Conservation (phyloP, 2,797 vertebrate species). For the Glossophaga mutica region DNA sequence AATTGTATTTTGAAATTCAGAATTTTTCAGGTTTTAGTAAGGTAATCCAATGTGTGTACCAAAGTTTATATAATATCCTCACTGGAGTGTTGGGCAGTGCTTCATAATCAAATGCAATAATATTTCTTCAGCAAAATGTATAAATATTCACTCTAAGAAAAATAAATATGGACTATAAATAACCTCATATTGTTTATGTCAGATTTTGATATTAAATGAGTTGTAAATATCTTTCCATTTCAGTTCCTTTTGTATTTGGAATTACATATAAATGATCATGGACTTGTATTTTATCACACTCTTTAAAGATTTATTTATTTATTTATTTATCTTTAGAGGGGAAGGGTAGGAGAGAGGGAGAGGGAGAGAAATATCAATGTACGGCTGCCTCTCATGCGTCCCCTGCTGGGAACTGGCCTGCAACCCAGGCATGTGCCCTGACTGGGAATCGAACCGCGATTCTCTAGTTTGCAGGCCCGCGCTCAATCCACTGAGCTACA, state of each 20-base stretch:
- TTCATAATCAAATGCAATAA: conserved; percentile 20
- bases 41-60: not conserved
- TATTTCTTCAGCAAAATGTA: not conserved
- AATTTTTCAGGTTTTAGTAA: conserved; percentile 41
- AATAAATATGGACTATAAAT: conserved; percentile 42
- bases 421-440: too few relatives aligned
- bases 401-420: too few relatives aligned
- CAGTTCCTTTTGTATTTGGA: conserved; percentile 18
- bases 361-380: too few relatives aligned
- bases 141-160: conserved; percentile 44
- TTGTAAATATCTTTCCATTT: conserved; percentile 44
- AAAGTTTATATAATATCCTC: conserved; percentile 4
- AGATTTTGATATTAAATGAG: conserved; percentile 40
- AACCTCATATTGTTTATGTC: conserved; percentile 8
- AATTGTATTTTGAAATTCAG: conserved; percentile 13
- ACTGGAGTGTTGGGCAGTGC: not conserved
- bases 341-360: too few relatives aligned
- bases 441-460: too few relatives aligned
- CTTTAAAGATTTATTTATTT: too few relatives aligned
- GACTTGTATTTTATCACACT: conserved; percentile 22
- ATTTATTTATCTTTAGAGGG: too few relatives aligned
- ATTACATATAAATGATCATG: not conserved
- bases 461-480: too few relatives aligned
- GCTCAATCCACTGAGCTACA: too few relatives aligned
- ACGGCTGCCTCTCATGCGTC: too few relatives aligned